phyloP scores from a whole-genome alignment of 2,797 vertebrate species.

The Psittacula echo region DNA sequence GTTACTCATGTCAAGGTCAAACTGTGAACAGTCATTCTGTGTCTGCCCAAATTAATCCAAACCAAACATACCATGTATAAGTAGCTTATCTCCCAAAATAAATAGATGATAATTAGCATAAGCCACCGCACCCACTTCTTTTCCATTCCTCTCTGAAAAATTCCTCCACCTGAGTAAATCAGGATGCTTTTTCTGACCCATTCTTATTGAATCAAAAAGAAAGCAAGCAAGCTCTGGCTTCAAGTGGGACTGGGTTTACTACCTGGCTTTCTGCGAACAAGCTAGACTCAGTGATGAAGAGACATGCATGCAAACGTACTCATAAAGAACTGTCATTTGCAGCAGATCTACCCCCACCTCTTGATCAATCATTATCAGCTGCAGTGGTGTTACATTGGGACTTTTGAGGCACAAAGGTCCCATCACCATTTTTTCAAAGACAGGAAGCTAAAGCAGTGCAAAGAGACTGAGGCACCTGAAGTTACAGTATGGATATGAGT shows the following conservation, averaged over 20 bases:
- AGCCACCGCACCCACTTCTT: slow-evolving; percentile 21
- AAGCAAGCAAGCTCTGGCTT: neutral
- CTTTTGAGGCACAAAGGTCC: neutral
- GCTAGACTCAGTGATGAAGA: neutral
- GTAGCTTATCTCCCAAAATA: slow-evolving; percentile 68
- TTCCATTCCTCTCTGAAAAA: slow-evolving; percentile 19
- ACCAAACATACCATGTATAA: slow-evolving; percentile 64
- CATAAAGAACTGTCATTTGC: neutral
- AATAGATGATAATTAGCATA: slow-evolving; percentile 68
- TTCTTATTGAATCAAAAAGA: neutral
- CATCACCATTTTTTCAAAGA: neutral
- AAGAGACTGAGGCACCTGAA: neutral
- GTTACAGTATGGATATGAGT: neutral
- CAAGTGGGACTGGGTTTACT: neutral
- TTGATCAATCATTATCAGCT: neutral
- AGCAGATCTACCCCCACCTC: neutral
- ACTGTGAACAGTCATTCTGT: slow-evolving; percentile 61
- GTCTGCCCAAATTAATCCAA: slow-evolving; percentile 68
- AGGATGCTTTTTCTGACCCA: slow-evolving; percentile 25
- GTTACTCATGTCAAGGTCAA: slow-evolving; percentile 69
- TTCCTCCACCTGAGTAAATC: slow-evolving; percentile 57
- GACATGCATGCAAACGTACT: rapidly evolving
- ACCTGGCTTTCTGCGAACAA: neutral
- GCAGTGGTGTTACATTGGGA: neutral
- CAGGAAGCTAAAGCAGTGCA: neutral